Evolutionary conservation across 2,888 invertebrate species (phyloP).

Genomic region (Encarsia formosa): DNA sequence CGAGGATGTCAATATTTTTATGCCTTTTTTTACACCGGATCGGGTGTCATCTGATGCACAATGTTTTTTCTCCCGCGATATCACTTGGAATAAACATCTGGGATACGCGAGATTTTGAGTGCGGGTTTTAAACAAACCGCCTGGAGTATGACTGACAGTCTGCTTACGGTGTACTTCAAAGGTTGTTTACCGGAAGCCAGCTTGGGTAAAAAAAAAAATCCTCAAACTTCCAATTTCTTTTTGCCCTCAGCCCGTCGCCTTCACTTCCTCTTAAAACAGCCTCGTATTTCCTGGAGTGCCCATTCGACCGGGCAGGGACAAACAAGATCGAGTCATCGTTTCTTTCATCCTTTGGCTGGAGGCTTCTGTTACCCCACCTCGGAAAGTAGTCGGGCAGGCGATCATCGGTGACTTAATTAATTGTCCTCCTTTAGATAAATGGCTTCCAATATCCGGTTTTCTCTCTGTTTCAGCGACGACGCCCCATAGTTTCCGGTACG

Average conservation of each 20-base stretch:
- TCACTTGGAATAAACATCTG: too few species aligned
- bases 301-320: background rate
- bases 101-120: too few species aligned
- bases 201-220: too few species aligned
- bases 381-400: background rate
- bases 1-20: background rate
- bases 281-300: too few species aligned
- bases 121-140: too few species aligned
- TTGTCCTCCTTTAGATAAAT: conserved; percentile 21
- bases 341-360: too few species aligned
- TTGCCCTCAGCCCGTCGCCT: too few species aligned
- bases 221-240: too few species aligned
- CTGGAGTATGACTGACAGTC: too few species aligned
- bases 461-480: background rate
- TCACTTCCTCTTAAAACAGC: too few species aligned
- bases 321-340: background rate
- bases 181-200: too few species aligned
- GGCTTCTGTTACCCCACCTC: background rate
- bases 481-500: conserved; percentile 12
- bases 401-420: conserved; percentile 24
- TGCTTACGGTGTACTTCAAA: too few species aligned
- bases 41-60: background rate
- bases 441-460: conserved; percentile 40
- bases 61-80: background rate
- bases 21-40: background rate